phyloP scores from a whole-genome alignment of 2,888 invertebrate genomes.

The Fabriciana adippe region DNA sequence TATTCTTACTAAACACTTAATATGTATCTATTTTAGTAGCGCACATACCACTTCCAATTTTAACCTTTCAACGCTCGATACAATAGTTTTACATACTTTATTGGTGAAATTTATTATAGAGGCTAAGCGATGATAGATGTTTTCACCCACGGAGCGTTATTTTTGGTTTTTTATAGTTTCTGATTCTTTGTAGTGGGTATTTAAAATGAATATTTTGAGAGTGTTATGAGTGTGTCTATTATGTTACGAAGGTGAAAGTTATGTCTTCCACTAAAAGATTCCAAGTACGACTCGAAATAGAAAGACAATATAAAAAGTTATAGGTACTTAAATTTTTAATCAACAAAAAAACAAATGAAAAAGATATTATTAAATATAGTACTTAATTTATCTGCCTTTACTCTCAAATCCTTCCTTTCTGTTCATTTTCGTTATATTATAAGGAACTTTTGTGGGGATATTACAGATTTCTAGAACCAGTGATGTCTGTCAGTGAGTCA shows the following conservation, averaged over 20 bases:
- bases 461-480: too few species aligned
- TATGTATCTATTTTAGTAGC: too few species aligned
- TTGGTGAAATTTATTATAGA: conserved; percentile 28
- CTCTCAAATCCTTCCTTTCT: too few species aligned
- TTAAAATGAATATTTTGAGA: conserved; percentile 12
- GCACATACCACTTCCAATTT: conserved; percentile 9
- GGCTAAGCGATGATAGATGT: conserved; percentile 31
- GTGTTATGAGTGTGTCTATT: not conserved
- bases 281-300: not conserved
- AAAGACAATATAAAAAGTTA: not conserved
- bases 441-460: too few species aligned
- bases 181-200: conserved; percentile 21
- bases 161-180: conserved; percentile 21
- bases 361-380: too few species aligned
- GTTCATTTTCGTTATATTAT: too few species aligned
- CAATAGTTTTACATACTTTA: conserved; percentile 16
- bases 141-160: conserved; percentile 26
- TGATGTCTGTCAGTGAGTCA: too few species aligned
- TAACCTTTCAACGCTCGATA: conserved; percentile 9
- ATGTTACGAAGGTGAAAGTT: conserved; percentile 11
- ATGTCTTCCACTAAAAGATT: conserved; percentile 3
- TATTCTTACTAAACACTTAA: too few species aligned
- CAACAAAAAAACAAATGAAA: not conserved
- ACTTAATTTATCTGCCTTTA: too few species aligned
- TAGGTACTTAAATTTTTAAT: not conserved